phyloP scores from a whole-genome alignment of 2,113 vertebrate species.

The Passerina amoena region DNA sequence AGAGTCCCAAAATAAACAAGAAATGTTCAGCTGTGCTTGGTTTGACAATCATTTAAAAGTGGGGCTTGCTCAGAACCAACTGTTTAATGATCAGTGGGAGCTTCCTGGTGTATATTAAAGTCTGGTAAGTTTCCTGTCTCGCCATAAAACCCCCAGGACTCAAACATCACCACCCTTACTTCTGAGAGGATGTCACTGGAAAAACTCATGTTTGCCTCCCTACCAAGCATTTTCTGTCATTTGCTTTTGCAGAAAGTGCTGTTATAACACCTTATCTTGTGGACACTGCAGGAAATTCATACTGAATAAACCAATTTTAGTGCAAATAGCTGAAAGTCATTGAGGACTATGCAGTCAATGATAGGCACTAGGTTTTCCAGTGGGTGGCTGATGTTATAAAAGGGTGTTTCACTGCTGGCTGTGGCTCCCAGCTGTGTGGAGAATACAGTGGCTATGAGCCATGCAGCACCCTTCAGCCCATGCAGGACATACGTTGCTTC shows the following conservation, averaged over 20 bases:
- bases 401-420: neutral
- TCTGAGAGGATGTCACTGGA: neutral
- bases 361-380: neutral
- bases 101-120: neutral
- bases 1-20: neutral
- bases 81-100: neutral
- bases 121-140: neutral
- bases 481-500: fast-evolving
- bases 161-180: too few species aligned
- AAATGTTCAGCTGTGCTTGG: neutral
- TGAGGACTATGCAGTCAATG: neutral
- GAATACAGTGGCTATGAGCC: neutral
- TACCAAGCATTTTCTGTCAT: neutral
- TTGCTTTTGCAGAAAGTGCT: neutral
- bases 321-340: neutral
- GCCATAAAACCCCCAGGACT: neutral
- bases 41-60: neutral
- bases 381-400: neutral
- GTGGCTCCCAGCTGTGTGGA: neutral
- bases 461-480: neutral
- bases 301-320: neutral
- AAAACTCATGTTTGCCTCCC: neutral
- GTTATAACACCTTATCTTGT: conserved; percentile 46
- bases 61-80: neutral
- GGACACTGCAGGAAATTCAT: neutral